A percentile compares a stretch with the other conserved stretches of the same genome.
Conservation (phyloP, 2,113 vertebrate species). For the Thryonomys swinderianus region DNA sequence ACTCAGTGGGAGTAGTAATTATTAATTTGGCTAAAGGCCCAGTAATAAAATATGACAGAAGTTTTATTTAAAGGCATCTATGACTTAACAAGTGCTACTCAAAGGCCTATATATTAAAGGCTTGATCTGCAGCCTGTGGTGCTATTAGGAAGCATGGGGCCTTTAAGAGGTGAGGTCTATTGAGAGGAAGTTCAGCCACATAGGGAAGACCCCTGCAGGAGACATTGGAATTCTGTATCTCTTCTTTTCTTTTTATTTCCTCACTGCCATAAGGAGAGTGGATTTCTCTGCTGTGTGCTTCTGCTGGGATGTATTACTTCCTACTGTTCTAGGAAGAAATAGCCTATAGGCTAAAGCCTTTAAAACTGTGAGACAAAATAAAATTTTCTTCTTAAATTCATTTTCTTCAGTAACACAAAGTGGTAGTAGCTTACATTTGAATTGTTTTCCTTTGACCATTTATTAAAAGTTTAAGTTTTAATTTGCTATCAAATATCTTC, state of each 20-base stretch:
- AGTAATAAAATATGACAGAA: background rate
- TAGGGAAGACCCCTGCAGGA: background rate
- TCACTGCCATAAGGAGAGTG: background rate
- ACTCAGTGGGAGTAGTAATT: background rate
- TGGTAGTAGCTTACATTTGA: background rate
- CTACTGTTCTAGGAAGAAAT: background rate
- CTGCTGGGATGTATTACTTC: background rate
- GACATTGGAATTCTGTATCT: too few species aligned
- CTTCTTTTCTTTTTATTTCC: background rate
- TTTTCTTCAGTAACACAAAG: background rate
- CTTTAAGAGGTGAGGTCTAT: background rate
- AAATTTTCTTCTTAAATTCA: background rate
- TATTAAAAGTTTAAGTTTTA: background rate
- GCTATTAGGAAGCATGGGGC: background rate
- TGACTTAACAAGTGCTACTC: too few species aligned
- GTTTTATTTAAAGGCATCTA: slow-evolving; percentile 5
- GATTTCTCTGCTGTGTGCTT: background rate
- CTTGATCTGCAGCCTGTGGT: background rate
- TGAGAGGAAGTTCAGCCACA: background rate
- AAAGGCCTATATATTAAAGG: background rate
- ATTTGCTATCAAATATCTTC: background rate
- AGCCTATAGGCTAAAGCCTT: background rate
- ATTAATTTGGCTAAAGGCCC: background rate
- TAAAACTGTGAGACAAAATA: background rate
- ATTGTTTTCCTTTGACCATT: background rate